Evolutionary conservation across 92 coral and sea anemone species (phyloP).

Genomic region (Pocillopora grandis): DNA sequence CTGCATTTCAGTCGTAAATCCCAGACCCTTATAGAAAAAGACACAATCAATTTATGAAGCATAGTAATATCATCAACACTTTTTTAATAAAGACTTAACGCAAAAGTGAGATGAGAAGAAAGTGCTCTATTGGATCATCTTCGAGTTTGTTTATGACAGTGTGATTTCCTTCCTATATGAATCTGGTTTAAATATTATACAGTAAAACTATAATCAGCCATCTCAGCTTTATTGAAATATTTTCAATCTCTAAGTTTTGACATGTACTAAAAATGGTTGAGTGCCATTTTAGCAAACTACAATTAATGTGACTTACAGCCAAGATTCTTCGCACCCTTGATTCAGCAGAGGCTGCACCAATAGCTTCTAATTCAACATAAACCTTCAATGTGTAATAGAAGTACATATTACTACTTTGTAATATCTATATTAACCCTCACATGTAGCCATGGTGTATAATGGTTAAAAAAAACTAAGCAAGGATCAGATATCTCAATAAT

Average conservation of each 20-base stretch:
- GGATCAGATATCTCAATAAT: too few species aligned
- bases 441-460: not conserved
- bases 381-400: constrained; percentile 57
- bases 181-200: too few species aligned
- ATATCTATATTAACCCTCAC: too few species aligned
- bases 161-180: too few species aligned
- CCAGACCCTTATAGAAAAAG: constrained; percentile 81
- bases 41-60: not conserved
- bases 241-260: too few species aligned
- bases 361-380: constrained; percentile 90
- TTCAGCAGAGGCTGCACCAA: constrained; percentile 99
- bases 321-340: constrained; percentile 94
- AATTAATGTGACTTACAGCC: constrained; percentile 67
- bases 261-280: too few species aligned
- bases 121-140: too few species aligned
- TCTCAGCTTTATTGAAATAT: too few species aligned
- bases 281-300: too few species aligned
- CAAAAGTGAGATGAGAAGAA: not conserved
- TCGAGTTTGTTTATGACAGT: not conserved
- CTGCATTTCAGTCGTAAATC: constrained; percentile 98
- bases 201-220: too few species aligned
- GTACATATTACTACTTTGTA: too few species aligned
- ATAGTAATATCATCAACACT: not conserved
- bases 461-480: too few species aligned
- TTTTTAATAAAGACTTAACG: not conserved